Evolutionary conservation across 2,888 invertebrate genomes (phyloP), one percentile per base, ranked within the genome.

Genomic region (Synanthedon formicaeformis): DNA sequence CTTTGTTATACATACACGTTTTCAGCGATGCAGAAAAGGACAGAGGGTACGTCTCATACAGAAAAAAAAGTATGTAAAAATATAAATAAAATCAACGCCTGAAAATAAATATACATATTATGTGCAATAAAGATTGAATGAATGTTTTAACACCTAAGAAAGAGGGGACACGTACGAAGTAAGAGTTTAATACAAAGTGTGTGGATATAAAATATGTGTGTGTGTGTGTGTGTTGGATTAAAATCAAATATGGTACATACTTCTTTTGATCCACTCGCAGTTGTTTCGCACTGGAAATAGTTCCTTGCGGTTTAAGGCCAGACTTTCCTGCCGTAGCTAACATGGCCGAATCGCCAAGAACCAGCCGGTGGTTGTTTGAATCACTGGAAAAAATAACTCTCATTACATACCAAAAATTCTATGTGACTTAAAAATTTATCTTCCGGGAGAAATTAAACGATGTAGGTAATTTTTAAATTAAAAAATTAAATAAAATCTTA

Each of bases 281-380:
- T 71, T 96, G 96, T 76, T 95, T 95, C 27, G 94, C 93, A 74
- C 96, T 96, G 53, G 94, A 95, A 52, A 97, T 92, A 3, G 96
- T 96, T 51, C 96, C 96, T 73, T 96, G 94, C 0, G 94, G 91
- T 73, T 96, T 95, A 50, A 96, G 78, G 13, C 94, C 92, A n/a
- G 93, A 89, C 58, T 86, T 86, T 13, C 85, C 82, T 55, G 95
- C 95, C 1, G 96, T 93, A 2, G 96, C 96, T 65, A 97, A 91
- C 90, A 97, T 95, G 0, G 96, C 96, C 0, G 97, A 97, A 75
- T 98, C 98, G 3, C 97, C 97, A 51, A 97, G 86, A 78, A 96
- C 92, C 56, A 97, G 84, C 41, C 98, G 90, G 73, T 98, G 98
- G 75, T 97, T 97, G 73, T 97, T 97, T 0, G 97, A 97, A 75